phyloP scores from a whole-genome alignment of 1,140 invertebrate species.

The Tetramorium alpestre region DNA sequence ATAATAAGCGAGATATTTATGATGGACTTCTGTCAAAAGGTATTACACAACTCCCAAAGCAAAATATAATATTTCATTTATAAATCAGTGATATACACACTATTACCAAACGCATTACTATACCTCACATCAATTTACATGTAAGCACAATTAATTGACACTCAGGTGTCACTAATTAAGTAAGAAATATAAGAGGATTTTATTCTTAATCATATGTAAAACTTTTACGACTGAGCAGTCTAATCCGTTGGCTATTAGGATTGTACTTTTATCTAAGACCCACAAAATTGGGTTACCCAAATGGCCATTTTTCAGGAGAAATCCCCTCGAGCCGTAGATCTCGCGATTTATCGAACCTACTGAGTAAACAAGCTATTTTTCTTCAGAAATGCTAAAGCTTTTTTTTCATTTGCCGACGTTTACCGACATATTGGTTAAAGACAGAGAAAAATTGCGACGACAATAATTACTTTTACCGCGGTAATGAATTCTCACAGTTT shows the following conservation, averaged over 20 bases:
- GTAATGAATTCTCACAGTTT: slow-evolving; percentile 22
- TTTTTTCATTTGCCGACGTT: not conserved
- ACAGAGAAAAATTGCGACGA: not conserved
- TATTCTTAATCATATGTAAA: not conserved
- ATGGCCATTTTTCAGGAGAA: slow-evolving; percentile 26
- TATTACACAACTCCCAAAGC: not conserved
- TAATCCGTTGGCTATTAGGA: slow-evolving; percentile 23
- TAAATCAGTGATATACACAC: not conserved
- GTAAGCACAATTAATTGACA: not conserved
- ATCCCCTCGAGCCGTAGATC: slow-evolving; percentile 19
- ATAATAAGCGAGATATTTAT: slow-evolving; percentile 31
- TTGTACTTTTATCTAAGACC: slow-evolving; percentile 24
- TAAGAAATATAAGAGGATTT: not conserved
- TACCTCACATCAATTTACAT: not conserved
- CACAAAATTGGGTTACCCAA: slow-evolving; percentile 46
- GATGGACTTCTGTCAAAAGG: not conserved
- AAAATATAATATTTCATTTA: not conserved
- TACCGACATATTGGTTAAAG: not conserved
- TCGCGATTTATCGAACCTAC: slow-evolving; percentile 36
- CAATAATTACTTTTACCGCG: slow-evolving; percentile 3
- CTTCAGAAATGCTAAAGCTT: not conserved
- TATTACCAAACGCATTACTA: not conserved
- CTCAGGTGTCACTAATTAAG: not conserved
- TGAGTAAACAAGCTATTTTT: slow-evolving; percentile 58
- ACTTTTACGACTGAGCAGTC: not conserved